These are phyloP conservation scores for Pterocles orientalis DNA, from an alignment of 2,113 vertebrate genomes.

Conservation along the genomic window DNA sequence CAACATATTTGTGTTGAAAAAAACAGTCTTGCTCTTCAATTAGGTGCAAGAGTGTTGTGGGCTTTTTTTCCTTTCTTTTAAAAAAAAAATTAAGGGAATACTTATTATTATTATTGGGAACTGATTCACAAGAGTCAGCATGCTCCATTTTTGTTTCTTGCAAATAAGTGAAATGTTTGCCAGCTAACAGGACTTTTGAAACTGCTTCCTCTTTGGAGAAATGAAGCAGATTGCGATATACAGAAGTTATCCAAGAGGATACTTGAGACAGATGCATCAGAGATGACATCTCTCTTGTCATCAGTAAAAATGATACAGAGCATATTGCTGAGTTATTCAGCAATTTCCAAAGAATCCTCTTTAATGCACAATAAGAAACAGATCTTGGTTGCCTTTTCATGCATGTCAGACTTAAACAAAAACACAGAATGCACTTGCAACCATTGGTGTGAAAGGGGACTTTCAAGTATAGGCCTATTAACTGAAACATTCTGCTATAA, in stretches of 20 bases:
- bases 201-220: neutral
- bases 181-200: neutral
- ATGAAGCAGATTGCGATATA: conserved; percentile 1
- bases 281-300: conserved; percentile 48
- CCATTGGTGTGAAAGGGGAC: conserved; percentile 48
- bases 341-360: conserved; percentile 54
- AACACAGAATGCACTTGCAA: conserved; percentile 20
- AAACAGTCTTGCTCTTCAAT: neutral
- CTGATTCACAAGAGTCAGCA: neutral
- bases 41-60: neutral
- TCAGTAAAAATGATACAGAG: conserved; percentile 67
- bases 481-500: conserved; percentile 61
- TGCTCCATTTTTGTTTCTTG: neutral
- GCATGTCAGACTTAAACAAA: conserved; percentile 63
- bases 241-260: conserved; percentile 50
- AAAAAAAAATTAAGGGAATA: neutral
- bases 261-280: conserved; percentile 52
- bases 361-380: conserved; percentile 72
- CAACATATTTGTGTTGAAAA: neutral
- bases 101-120: neutral
- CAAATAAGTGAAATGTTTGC: neutral
- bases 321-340: conserved; percentile 61
- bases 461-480: conserved; percentile 54
- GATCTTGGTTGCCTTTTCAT: conserved; percentile 48
- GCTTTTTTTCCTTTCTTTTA: neutral